A percentile compares a stretch with the other conserved stretches of the same genome.
Evolutionary conservation across 2,797 vertebrate genomes (phyloP).

Genomic region (Emydoidea blandingii): DNA sequence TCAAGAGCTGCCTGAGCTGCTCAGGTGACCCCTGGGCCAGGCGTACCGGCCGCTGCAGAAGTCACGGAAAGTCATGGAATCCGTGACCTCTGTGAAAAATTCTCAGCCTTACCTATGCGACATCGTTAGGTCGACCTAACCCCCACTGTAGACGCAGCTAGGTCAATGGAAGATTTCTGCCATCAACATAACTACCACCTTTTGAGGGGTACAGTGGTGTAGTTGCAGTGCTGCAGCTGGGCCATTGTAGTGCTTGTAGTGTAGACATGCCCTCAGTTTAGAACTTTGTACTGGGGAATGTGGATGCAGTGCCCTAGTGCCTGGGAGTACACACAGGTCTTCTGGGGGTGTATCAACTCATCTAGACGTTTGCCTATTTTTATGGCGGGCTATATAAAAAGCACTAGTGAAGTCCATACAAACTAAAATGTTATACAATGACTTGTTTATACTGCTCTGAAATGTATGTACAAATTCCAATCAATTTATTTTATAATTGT

Average conservation of each 20-base stretch:
- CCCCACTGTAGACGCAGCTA: neutral
- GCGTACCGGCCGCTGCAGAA: too few species aligned
- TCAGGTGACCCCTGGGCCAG: too few species aligned
- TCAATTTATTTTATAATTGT: too few species aligned
- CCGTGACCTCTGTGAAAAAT: neutral
- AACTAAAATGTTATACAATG: too few species aligned
- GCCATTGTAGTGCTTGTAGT: neutral
- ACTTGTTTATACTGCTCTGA: too few species aligned
- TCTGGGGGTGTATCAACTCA: too few species aligned
- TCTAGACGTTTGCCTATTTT: too few species aligned
- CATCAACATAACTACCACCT: neutral
- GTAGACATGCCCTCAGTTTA: neutral
- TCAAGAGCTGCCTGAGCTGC: too few species aligned
- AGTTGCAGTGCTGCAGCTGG: neutral
- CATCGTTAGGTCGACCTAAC: neutral
- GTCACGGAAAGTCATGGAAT: too few species aligned
- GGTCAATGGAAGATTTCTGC: neutral
- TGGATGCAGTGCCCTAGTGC: rapidly evolving
- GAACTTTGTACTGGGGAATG: rapidly evolving
- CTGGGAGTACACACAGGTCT: neutral
- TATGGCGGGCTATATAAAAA: too few species aligned
- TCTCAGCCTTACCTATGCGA: neutral
- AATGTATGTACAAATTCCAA: too few species aligned
- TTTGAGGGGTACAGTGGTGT: neutral
- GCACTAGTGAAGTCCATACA: too few species aligned